Evolutionary conservation across 2,113 vertebrate genomes (phyloP).

Genomic region (Chionis minor): DNA sequence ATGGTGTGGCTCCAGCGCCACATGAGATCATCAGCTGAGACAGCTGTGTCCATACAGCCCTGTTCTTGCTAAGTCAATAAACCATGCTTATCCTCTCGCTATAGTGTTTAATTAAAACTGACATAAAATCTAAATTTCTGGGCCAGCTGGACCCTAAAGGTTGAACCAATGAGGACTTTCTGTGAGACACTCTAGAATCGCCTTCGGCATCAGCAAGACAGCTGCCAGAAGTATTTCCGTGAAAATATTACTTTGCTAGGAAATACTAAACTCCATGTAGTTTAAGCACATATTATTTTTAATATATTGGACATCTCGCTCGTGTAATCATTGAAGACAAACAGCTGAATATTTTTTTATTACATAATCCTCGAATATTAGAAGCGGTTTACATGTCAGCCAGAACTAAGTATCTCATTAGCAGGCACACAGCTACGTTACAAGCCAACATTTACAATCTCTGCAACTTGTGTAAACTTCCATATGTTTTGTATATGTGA

Average conservation of each 20-base stretch:
- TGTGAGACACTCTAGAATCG: neutral
- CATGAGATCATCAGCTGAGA: neutral
- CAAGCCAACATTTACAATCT: conserved; percentile 68
- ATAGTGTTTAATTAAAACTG: conserved; percentile 16
- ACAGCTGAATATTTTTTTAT: neutral
- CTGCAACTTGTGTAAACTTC: conserved; percentile 47
- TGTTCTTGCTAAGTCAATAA: neutral
- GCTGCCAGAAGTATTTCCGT: neutral
- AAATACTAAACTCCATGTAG: neutral
- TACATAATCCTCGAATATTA: neutral
- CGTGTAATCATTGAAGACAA: neutral
- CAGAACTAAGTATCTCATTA: conserved; percentile 45
- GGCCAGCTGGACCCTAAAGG: neutral
- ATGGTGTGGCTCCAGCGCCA: neutral
- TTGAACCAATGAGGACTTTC: neutral
- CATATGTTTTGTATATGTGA: conserved; percentile 39
- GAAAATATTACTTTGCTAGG: neutral
- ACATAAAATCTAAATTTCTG: neutral
- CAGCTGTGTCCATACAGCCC: neutral
- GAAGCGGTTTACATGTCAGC: neutral
- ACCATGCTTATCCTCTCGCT: neutral
- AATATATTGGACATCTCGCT: neutral
- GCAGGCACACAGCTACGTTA: conserved; percentile 59
- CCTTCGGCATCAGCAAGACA: neutral
- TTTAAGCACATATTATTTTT: conserved; percentile 10